A percentile compares a stretch with the other conserved stretches of the same genome.
Conservation (phyloP, 2,113 vertebrate genomes). For the Sinocyclocheilus rhinocerous region DNA sequence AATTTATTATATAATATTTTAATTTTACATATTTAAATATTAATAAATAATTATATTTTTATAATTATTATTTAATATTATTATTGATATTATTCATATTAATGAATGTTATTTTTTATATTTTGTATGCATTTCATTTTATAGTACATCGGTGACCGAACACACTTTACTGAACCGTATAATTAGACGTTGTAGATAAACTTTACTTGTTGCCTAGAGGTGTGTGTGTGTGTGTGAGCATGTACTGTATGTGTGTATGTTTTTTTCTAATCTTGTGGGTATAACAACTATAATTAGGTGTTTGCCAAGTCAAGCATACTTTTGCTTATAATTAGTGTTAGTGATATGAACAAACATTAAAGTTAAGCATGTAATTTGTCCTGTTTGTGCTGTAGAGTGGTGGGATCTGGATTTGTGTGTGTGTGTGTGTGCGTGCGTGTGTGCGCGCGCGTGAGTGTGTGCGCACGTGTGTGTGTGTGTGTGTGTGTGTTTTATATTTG, state of each 20-base stretch:
- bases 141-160: background rate
- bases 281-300: background rate
- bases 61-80: background rate
- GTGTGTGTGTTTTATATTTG: too few species aligned
- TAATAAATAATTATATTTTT: background rate
- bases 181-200: background rate
- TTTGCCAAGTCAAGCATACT: constrained; percentile 10
- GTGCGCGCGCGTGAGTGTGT: too few species aligned
- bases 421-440: too few species aligned
- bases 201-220: background rate
- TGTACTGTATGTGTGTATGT: background rate
- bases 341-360: background rate
- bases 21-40: background rate
- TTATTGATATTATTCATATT: background rate
- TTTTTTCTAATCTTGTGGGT: background rate
- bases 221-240: background rate
- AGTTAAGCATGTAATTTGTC: background rate
- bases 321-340: background rate
- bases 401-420: too few species aligned
- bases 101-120: background rate
- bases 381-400: background rate
- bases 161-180: background rate
- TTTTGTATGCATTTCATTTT: background rate
- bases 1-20: background rate
- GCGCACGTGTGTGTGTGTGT: background rate